Percentiles rank a stretch among this genome's conserved stretches.
phyloP scores from a whole-genome alignment of 2,797 vertebrate species.

The Menidia menidia region DNA sequence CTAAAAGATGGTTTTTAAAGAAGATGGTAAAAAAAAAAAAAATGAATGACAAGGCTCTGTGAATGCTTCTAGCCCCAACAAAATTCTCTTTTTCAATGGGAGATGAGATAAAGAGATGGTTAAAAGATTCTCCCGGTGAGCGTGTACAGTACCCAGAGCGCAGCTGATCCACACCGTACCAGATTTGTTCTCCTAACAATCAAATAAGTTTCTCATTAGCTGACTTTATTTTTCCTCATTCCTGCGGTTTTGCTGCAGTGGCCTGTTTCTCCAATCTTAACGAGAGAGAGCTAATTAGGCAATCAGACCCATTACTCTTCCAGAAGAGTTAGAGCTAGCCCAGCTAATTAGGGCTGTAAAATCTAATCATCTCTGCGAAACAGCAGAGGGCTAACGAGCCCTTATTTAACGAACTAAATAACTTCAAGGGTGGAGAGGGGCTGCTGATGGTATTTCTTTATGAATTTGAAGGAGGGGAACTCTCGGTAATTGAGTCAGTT shows the following conservation, averaged over 20 bases:
- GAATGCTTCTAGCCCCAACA: slow-evolving; percentile 52
- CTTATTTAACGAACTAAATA: slow-evolving; percentile 99
- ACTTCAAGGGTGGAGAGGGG: slow-evolving; percentile 90
- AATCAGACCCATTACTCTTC: slow-evolving; percentile 98
- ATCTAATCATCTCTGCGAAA: slow-evolving; percentile 98
- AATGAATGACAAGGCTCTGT: slow-evolving; percentile 33
- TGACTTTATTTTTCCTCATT: slow-evolving; percentile 83
- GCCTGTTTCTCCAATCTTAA: slow-evolving; percentile 89
- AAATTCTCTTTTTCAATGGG: slow-evolving; percentile 52
- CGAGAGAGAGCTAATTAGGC: slow-evolving; percentile 97
- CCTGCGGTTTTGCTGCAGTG: slow-evolving; percentile 84
- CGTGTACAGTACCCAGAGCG: slow-evolving; percentile 64
- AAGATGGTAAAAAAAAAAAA: no score
- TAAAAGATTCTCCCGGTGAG: slow-evolving; percentile 51
- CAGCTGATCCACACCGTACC: slow-evolving; percentile 68
- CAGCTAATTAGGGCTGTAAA: slow-evolving; percentile 99
- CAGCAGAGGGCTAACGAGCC: slow-evolving; percentile 97
- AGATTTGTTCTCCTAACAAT: slow-evolving; percentile 84
- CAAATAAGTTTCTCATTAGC: slow-evolving; percentile 85
- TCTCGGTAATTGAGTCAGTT: slow-evolving; percentile 82
- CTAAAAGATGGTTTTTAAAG: no score
- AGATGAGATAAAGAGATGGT: slow-evolving; percentile 37
- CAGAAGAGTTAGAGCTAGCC: slow-evolving; percentile 97
- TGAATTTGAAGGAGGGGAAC: slow-evolving; percentile 80
- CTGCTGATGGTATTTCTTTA: slow-evolving; percentile 84